phyloP scores from a whole-genome alignment of 2,797 vertebrate genomes.

The Muraenolepis orangiensis region DNA sequence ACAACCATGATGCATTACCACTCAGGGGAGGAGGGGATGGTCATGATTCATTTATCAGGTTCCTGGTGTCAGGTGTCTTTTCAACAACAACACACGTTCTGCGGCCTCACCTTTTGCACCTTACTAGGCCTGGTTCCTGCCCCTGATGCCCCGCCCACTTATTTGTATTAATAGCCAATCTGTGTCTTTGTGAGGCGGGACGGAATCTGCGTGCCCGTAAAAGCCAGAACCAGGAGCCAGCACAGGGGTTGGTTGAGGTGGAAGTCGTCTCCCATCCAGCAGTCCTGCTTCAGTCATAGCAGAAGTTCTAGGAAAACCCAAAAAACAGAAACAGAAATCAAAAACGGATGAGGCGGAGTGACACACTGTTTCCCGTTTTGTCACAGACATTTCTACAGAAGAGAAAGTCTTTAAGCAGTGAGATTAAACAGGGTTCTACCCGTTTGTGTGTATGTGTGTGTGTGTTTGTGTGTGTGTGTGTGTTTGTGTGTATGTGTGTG shows the following conservation, averaged over 20 bases:
- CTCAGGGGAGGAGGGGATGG: background rate
- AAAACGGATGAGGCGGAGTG: too few species aligned
- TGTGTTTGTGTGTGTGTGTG: constrained; percentile 5
- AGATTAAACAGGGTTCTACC: background rate
- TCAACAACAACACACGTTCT: constrained; percentile 13
- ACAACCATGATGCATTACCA: constrained; percentile 18
- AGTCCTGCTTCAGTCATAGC: background rate
- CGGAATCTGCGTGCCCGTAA: background rate
- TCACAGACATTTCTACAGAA: background rate
- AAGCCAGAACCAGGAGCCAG: too few species aligned
- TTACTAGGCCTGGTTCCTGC: too few species aligned
- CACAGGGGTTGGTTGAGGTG: too few species aligned
- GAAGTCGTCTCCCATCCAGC: background rate
- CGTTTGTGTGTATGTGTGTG: constrained; percentile 20
- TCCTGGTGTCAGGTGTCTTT: constrained; percentile 22
- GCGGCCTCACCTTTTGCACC: background rate
- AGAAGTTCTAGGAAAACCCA: background rate
- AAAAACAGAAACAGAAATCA: too few species aligned
- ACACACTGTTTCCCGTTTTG: too few species aligned
- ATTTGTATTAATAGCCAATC: background rate
- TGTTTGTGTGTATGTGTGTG: constrained; percentile 23
- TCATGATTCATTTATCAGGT: constrained; percentile 19
- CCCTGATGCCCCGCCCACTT: background rate
- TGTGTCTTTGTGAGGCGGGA: too few species aligned
- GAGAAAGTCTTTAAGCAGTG: too few species aligned